Base-by-base conservation (phyloP, 1,140 invertebrate genomes). In the Anoplophora glabripennis region DNA sequence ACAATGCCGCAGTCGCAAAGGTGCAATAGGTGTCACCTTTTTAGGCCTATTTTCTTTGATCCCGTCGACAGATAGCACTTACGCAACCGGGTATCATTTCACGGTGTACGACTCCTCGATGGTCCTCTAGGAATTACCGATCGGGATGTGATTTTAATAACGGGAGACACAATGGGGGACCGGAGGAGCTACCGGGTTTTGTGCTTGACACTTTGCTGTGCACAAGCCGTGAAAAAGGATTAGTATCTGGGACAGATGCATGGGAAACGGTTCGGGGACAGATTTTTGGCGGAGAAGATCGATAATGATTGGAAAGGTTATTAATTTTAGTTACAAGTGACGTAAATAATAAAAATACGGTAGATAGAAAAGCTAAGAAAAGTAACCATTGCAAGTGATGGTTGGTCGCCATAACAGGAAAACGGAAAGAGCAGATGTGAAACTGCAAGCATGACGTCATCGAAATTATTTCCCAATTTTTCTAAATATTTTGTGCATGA, bases 21-120 rank as follows among this genome's bases (percentile, higher is more conserved):
- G 63, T 65, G 63, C 52, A 49, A 62, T 38, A 45, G 49, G 61
- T 53, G 49, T 59, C 63, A 65, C 63, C 63, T 65, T 59, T 61
- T 59, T 57, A 49, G 34, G 34, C 54, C 51, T 41, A 42, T 53
- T 38, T 57, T 57, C 41, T 61, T 57, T 61, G 59, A 62, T 65
- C 55, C 55, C 48, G 56, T 38, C 42, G 59, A 46, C 44, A 46
- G 48, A 46, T 46, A 44, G 51, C 40, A 53, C 44, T 54, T 54
- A 54, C 35, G 40, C 36, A 33, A 54, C 52, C 44, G 28, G 21
- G 42, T 54, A 41, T 54, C 37, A 52, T 52, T 52, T 52, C 28
- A 37, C 49, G 49, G 35, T 54, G 12, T 28, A 28, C 21, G 21
- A 28, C 21, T 28, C 21, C 21, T 28, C 21, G 21, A 28, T 28